These are phyloP conservation scores for Parauchenoglanis ngamensis DNA, from an alignment of 2,797 vertebrate genomes.

Conservation along the genomic window DNA sequence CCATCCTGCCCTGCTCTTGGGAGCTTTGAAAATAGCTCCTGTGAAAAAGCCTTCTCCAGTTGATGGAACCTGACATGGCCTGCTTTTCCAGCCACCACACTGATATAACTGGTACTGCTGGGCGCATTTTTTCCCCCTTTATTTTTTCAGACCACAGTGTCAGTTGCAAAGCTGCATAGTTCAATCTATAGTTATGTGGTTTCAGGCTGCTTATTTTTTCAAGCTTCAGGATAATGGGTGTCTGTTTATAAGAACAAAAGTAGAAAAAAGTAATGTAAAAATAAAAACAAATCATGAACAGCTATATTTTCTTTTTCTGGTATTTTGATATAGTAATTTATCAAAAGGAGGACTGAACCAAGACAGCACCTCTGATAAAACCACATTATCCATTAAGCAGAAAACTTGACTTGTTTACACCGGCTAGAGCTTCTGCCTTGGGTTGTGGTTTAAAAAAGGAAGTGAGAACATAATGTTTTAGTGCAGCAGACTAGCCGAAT, in stretches of 20 bases:
- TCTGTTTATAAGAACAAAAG: background rate
- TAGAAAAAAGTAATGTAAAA: background rate
- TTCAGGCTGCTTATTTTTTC: background rate
- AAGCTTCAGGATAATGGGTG: background rate
- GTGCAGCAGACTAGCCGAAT: conserved; percentile 49
- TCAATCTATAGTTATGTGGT: background rate
- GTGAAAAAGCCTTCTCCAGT: conserved; percentile 66
- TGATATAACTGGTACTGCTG: conserved; percentile 63
- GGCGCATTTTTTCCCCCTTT: conserved; percentile 17
- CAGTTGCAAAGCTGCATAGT: conserved; percentile 6
- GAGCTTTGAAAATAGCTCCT: conserved; percentile 88
- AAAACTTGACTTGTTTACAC: conserved; percentile 12
- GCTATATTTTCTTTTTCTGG: background rate
- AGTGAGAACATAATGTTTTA: conserved; percentile 36
- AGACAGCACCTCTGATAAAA: conserved; percentile 24
- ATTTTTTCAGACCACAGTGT: background rate
- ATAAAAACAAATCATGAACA: background rate
- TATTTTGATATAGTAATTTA: background rate
- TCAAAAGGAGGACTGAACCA: conserved; percentile 10
- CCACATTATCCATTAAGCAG: conserved; percentile 31
- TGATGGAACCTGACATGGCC: conserved; percentile 83
- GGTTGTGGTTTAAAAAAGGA: conserved; percentile 4
- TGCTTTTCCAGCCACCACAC: conserved; percentile 75
- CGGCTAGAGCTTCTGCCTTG: background rate
- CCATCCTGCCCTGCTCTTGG: conserved; percentile 80